Percentiles rank a stretch among this genome's conserved stretches.
phyloP scores from a whole-genome alignment of 2,888 invertebrate species.

The Anagyrus pseudococci region DNA sequence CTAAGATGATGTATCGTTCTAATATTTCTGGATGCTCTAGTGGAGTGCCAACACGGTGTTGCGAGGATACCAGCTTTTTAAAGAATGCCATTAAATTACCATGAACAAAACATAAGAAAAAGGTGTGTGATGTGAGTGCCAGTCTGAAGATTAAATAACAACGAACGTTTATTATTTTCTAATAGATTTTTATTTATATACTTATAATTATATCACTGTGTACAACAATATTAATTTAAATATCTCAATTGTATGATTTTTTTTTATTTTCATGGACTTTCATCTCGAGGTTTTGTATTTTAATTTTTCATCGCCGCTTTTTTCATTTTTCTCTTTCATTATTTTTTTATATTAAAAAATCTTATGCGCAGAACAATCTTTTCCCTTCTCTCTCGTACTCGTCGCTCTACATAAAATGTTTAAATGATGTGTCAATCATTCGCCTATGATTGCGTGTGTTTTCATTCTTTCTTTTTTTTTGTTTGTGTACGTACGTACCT shows the following conservation, averaged over 20 bases:
- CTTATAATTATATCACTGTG: conserved; percentile 63
- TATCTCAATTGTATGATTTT: conserved; percentile 58
- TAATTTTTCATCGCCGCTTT: conserved; percentile 33
- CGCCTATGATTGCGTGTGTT: conserved; percentile 50
- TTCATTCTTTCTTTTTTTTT: no score
- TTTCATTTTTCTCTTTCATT: conserved; percentile 36
- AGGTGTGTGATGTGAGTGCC: background rate
- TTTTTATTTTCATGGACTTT: conserved; percentile 59
- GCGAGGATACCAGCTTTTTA: conserved; percentile 55
- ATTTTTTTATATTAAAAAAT: conserved; percentile 59
- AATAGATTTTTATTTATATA: conserved; percentile 63
- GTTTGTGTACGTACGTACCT: no score
- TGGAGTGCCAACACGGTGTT: conserved; percentile 49
- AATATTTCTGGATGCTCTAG: conserved; percentile 43
- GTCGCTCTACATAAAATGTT: conserved; percentile 51
- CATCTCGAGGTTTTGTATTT: conserved; percentile 46
- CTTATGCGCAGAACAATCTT: conserved; percentile 58
- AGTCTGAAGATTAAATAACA: background rate
- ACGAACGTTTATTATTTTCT: conserved; percentile 53
- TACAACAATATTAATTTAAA: conserved; percentile 62
- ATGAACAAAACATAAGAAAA: no score
- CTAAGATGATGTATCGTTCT: conserved; percentile 1
- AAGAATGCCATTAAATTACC: conserved; percentile 32
- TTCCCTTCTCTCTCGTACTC: conserved; percentile 38
- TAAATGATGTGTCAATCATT: conserved; percentile 53